Evolutionary conservation across 2,888 invertebrate genomes (phyloP).

Genomic region (Chaitophorus viminalis): DNA sequence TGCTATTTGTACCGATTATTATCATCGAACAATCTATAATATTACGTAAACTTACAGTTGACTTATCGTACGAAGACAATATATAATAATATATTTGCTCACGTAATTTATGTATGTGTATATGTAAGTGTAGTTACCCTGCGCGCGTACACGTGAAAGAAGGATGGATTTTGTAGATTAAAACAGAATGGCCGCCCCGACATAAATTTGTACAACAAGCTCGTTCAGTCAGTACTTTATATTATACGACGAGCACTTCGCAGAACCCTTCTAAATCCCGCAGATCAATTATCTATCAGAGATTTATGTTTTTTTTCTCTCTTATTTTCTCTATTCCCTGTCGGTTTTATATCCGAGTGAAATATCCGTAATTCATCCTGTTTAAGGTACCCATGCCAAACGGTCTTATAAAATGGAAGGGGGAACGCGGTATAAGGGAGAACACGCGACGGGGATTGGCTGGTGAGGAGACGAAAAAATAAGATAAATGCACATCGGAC

Average conservation of each 20-base stretch:
- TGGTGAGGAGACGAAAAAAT: background rate
- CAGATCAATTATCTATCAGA: conserved; percentile 45
- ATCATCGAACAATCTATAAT: background rate
- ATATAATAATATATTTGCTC: background rate
- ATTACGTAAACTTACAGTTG: background rate
- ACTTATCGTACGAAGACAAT: background rate
- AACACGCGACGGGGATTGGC: background rate
- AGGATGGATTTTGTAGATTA: conserved; percentile 25
- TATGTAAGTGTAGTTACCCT: background rate
- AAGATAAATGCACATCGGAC: conserved; percentile 54
- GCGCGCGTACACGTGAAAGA: background rate
- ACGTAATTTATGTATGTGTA: background rate
- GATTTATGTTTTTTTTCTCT: conserved; percentile 25
- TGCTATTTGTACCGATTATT: background rate
- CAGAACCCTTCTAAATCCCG: conserved; percentile 29
- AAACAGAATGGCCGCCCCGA: conserved; percentile 22
- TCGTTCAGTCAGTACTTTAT: conserved; percentile 28
- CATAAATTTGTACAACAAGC: conserved; percentile 50
- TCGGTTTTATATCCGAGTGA: conserved; percentile 2
- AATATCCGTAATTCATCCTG: conserved; percentile 37
- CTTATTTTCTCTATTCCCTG: background rate
- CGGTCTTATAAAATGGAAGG: background rate
- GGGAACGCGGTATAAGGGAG: background rate
- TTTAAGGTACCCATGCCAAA: background rate
- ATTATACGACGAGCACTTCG: conserved; percentile 16